Percentiles rank a stretch among this genome's conserved stretches.
Conservation (phyloP, 2,797 vertebrate genomes). For the Harpagifer antarcticus region DNA sequence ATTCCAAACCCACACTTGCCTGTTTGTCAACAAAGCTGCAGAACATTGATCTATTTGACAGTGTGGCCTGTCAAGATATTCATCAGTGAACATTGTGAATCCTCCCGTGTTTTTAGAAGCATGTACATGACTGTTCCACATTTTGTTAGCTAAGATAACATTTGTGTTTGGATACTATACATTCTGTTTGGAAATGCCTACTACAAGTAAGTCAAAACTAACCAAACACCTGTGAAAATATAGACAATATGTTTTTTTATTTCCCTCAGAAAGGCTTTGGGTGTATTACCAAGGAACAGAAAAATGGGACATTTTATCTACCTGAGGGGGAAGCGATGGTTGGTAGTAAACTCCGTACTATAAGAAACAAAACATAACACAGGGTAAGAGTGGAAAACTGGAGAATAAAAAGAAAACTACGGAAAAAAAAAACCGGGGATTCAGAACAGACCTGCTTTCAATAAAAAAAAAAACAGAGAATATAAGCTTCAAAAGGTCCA, state of each 20-base stretch:
- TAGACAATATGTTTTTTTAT: conserved; percentile 1
- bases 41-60: conserved; percentile 12
- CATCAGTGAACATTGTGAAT: background rate
- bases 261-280: conserved; percentile 22
- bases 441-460: conserved; percentile 4
- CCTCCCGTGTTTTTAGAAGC: background rate
- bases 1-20: conserved; percentile 38
- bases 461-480: conserved; percentile 17
- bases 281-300: conserved; percentile 50
- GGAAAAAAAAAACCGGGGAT: conserved; percentile 15
- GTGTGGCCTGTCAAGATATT: background rate
- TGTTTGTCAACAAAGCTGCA: conserved; percentile 35
- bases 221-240: conserved; percentile 11
- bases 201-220: conserved; percentile 3
- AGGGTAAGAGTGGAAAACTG: conserved; percentile 69
- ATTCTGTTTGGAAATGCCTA: background rate
- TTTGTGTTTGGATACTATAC: background rate
- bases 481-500: conserved; percentile 19
- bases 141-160: background rate
- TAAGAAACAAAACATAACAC: conserved; percentile 84
- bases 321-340: conserved; percentile 82
- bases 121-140: background rate
- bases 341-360: conserved; percentile 86
- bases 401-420: conserved; percentile 34
- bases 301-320: conserved; percentile 79